These are phyloP conservation scores for Clostera curtula DNA, from an alignment of 2,888 invertebrate genomes.

Conservation along the genomic window DNA sequence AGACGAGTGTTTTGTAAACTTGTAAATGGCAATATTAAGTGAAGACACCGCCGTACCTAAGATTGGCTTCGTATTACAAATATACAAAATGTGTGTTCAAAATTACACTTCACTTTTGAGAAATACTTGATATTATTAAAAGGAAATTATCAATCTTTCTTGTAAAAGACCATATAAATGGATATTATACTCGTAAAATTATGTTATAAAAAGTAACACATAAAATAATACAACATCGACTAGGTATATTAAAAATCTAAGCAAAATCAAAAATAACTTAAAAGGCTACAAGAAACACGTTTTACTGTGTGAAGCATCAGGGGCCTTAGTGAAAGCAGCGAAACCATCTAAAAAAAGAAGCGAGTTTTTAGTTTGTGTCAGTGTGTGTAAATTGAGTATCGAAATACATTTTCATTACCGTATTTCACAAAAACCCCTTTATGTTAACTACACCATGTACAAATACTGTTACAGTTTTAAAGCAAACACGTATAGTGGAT, in stretches of 20 bases:
- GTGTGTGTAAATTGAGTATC: too few species aligned
- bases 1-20: too few species aligned
- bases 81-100: too few species aligned
- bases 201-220: slow-evolving; percentile 11
- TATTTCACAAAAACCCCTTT: slow-evolving; percentile 26
- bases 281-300: slow-evolving; percentile 30
- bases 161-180: not conserved
- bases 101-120: not conserved
- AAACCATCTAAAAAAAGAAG: too few species aligned
- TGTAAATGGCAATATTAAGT: too few species aligned
- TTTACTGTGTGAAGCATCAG: slow-evolving; percentile 28
- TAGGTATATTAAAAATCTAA: slow-evolving; percentile 30
- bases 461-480: slow-evolving; percentile 23
- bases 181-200: not conserved
- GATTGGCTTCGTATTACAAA: too few species aligned
- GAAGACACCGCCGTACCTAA: too few species aligned
- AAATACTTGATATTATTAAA: not conserved
- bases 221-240: slow-evolving; percentile 31
- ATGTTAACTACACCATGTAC: slow-evolving; percentile 28
- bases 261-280: slow-evolving; percentile 31
- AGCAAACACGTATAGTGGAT: slow-evolving; percentile 30
- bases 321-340: slow-evolving; percentile 23
- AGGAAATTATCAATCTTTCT: not conserved
- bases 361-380: too few species aligned
- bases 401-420: too few species aligned